Base-by-base conservation (phyloP, 2,888 invertebrate species). In the Epinotia bilunana region DNA sequence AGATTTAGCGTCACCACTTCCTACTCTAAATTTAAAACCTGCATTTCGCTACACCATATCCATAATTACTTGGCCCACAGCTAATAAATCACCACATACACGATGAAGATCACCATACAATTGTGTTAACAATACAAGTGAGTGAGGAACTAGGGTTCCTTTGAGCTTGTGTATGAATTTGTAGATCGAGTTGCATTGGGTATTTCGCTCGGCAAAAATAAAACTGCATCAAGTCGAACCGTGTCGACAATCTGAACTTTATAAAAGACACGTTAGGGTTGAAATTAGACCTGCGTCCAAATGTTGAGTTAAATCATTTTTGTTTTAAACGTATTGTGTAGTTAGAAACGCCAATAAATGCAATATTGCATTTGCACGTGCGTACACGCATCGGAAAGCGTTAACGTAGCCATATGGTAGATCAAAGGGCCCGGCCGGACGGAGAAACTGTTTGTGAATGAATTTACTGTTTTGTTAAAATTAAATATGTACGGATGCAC, bases 301-400 rank as follows among this genome's bases (percentile, higher is more conserved):
- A 20, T 18, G 16, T 23, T 67, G 28, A 68, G 39, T 58, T 58
- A 23, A 13, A 16, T 3, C 68, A 3, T 58, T 68, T 11, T 18
- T 9, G 43, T 12, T 43, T 39, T 16, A 39, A 68, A 23, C 33
- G 70, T 62, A 12, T 28, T n/a, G 12, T 11, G 70, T 70, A 39
- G 58, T 70, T 46, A 20, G 63, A 63, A 74, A 74, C 70, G 74
- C 75, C 72, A 75, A 72, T 75, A 75, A 72, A 67, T 75, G 75
- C 75, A 75, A 70, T 72, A 75, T 65, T 74, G 74, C 62, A 71
- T 74, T 74, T 72, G 75, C 75, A 75, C 75, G 75, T 75, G 75
- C 75, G 71, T 57, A 43, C 62, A 46, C 71, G 75, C 75, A 75
- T 74, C 75, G 72, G 75, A 75, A 75, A 75, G 71, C 71, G 72